Base-by-base conservation (phyloP, 2,888 invertebrate genomes). In the Scaeva pyrastri region DNA sequence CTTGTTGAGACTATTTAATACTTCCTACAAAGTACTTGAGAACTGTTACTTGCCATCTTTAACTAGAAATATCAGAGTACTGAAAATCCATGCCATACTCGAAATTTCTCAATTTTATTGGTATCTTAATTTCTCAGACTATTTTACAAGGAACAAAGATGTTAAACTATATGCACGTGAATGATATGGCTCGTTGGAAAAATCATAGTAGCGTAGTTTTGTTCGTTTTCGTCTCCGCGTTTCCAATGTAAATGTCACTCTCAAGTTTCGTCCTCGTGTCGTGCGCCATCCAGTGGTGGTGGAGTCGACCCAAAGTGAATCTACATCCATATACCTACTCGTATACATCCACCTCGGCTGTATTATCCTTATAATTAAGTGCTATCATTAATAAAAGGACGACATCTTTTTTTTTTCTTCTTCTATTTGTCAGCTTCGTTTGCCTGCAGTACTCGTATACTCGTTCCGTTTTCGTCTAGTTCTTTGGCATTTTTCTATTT, bases 341-440 rank as follows among this genome's bases (percentile, higher is more conserved):
- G 7, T 52, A 14, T 52, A 12, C 50, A 21, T 50, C 16, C 21
- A 48, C 21, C 12, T 21, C 14, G 1, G 2, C 58, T 73, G 31
- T 50, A 39, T 68, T 75, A 62, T 72, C 43, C 74, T 55, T 70
- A 76, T 85, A 85, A 85, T 85, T 81, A 85, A 85, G 85, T 80
- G 80, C 81, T 81, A 70, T 85, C 85, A 81, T 85, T 77, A 81
- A 81, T 80, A 80, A 72, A 60, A 72, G 60, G 8, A 75, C 48
- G 55, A 31, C 14, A 50, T 50, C 58, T 50, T 23, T 66, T 64
- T 48, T 55, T 19, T 48, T 23, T 23, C n/a, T n/a, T n/a, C n/a
- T n/a, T n/a, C n/a, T n/a, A n/a, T n/a, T n/a, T n/a, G n/a, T n/a
- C n/a, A 31, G 8, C 3, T 50, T 41, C 7, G 8, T 50, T 73